Conservation (phyloP, 2,797 vertebrate genomes). For the Hoplostethus mediterraneus region DNA sequence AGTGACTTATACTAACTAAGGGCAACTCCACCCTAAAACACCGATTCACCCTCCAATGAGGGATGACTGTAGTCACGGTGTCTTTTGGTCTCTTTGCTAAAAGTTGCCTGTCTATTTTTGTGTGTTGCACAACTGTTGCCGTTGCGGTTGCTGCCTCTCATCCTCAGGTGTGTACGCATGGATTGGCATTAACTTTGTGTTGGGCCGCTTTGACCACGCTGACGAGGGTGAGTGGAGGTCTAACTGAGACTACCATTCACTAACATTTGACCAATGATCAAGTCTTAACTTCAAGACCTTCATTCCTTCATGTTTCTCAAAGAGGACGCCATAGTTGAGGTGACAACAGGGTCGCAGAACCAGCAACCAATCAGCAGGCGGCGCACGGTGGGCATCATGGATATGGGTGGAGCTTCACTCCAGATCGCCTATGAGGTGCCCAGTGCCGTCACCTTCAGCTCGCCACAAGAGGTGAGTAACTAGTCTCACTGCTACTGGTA, state of each 20-base stretch:
- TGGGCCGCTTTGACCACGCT: slow-evolving; percentile 94
- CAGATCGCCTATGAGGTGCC: slow-evolving; percentile 98
- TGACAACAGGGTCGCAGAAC: slow-evolving; percentile 84
- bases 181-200: slow-evolving; percentile 98
- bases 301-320: slow-evolving; percentile 43
- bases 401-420: slow-evolving; percentile 99
- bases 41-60: no score
- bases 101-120: background rate
- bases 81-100: background rate
- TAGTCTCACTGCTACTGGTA: no score
- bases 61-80: no score
- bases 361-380: slow-evolving; percentile 83
- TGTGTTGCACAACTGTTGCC: slow-evolving; percentile 5
- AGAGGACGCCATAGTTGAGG: slow-evolving; percentile 90
- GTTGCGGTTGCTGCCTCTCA: no score
- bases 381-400: slow-evolving; percentile 94
- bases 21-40: no score
- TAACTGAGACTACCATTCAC: background rate
- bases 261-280: background rate
- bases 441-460: slow-evolving; percentile 94
- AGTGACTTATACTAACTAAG: no score
- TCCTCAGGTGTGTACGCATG: slow-evolving; percentile 93
- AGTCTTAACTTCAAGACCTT: no score
- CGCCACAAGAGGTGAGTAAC: slow-evolving; percentile 88
- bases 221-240: slow-evolving; percentile 88